Percentiles rank a stretch among this genome's conserved stretches.
phyloP scores from a whole-genome alignment of 2,113 vertebrate species.

The Sula dactylatra region DNA sequence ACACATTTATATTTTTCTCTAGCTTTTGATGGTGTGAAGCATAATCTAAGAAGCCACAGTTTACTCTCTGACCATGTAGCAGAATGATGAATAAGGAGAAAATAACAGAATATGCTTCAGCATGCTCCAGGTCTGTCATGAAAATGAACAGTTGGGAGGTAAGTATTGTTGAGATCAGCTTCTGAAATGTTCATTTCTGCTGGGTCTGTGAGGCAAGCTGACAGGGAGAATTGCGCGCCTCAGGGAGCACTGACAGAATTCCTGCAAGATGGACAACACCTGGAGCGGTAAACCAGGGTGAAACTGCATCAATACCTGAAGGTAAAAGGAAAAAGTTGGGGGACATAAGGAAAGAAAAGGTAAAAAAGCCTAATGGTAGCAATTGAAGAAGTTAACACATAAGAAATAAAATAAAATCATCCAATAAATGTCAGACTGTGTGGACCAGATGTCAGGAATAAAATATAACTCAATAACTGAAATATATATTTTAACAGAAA shows the following conservation, averaged over 20 bases:
- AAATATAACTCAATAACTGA: neutral
- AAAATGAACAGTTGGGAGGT: neutral
- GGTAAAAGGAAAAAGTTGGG: neutral
- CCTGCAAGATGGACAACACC: neutral
- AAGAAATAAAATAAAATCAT: neutral
- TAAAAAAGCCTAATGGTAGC: neutral
- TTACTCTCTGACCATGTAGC: neutral
- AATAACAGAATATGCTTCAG: neutral
- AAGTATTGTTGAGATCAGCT: neutral
- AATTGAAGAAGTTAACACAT: neutral
- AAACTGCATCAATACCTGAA: neutral
- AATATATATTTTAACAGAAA: neutral
- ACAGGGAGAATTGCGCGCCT: neutral
- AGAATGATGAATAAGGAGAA: neutral
- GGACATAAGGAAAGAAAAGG: neutral
- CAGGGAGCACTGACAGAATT: neutral
- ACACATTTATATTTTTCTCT: neutral
- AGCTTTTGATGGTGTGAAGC: neutral
- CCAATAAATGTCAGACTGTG: neutral
- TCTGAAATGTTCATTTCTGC: slow-evolving; percentile 13
- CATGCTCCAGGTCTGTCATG: neutral
- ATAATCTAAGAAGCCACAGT: neutral
- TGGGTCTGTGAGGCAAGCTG: neutral
- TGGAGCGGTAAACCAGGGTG: neutral
- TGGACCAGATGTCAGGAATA: neutral